A percentile compares a stretch with the other conserved stretches of the same genome.
phyloP scores from a whole-genome alignment of 1,140 invertebrate genomes.

The Brachionus sp. region DNA sequence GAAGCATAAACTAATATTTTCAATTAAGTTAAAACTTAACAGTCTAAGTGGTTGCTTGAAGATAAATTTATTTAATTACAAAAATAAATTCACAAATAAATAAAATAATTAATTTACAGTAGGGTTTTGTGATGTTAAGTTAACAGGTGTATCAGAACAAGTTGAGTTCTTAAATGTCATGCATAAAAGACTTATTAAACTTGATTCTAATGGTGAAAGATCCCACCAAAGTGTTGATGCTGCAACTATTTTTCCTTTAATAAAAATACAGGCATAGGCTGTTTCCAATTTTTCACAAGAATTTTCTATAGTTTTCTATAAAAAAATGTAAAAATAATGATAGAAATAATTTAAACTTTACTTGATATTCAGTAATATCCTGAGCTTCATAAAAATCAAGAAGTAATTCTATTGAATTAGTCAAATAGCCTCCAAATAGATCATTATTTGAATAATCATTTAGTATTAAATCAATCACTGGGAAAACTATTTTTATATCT shows the following conservation, averaged over 20 bases:
- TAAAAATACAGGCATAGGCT: neutral
- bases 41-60: slow-evolving; percentile 17
- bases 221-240: slow-evolving; percentile 23
- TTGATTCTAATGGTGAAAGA: slow-evolving; percentile 2
- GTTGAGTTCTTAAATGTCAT: slow-evolving; percentile 4
- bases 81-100: neutral
- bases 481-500: slow-evolving; percentile 28
- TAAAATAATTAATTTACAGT: neutral
- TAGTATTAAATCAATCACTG: slow-evolving; percentile 28
- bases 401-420: neutral
- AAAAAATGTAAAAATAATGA: neutral
- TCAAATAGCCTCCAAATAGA: slow-evolving; percentile 38
- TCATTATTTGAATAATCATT: neutral
- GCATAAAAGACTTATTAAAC: slow-evolving; percentile 29
- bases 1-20: slow-evolving; percentile 3
- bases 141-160: slow-evolving; percentile 1
- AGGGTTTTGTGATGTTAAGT: neutral
- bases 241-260: slow-evolving; percentile 3
- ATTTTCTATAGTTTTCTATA: neutral
- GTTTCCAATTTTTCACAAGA: slow-evolving; percentile 8
- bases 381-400: neutral
- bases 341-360: neutral
- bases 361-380: neutral
- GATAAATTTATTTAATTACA: neutral
- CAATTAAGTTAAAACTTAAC: slow-evolving; percentile 2